These are phyloP conservation scores for Drosophila ironensis DNA, from an alignment of 1,140 invertebrate genomes.

Conservation along the genomic window DNA sequence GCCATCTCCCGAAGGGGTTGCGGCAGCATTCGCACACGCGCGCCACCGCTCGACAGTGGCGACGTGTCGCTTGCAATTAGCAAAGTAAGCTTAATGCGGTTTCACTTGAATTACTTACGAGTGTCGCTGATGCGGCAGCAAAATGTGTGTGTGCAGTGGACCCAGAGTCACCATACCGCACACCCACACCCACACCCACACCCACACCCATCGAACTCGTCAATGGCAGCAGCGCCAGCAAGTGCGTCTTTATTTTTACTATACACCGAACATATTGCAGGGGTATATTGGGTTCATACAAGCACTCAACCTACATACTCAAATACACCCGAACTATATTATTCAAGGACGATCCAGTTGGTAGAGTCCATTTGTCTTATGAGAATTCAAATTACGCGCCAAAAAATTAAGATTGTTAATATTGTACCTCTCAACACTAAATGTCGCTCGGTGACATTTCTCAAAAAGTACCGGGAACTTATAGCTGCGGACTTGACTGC, in stretches of 20 bases:
- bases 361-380: too few species aligned
- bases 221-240: constrained; percentile 57
- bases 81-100: constrained; percentile 82
- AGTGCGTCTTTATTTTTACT: constrained; percentile 72
- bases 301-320: too few species aligned
- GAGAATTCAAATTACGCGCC: too few species aligned
- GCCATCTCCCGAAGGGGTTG: background rate
- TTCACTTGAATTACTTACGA: constrained; percentile 80
- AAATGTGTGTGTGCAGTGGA: constrained; percentile 5
- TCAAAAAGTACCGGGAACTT: too few species aligned
- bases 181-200: background rate
- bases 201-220: constrained; percentile 30
- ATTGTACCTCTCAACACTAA: too few species aligned
- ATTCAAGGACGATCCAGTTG: too few species aligned
- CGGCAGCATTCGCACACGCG: background rate
- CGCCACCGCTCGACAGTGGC: constrained; percentile 42
- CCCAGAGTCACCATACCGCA: background rate
- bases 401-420: too few species aligned
- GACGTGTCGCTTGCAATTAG: constrained; percentile 81
- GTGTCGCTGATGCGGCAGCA: constrained; percentile 26
- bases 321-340: too few species aligned
- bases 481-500: too few species aligned
- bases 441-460: too few species aligned
- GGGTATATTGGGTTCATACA: too few species aligned
- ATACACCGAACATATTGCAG: too few species aligned